These are phyloP conservation scores for Phymanthus crucifer DNA, from an alignment of 92 coral and sea anemone species.

Conservation along the genomic window DNA sequence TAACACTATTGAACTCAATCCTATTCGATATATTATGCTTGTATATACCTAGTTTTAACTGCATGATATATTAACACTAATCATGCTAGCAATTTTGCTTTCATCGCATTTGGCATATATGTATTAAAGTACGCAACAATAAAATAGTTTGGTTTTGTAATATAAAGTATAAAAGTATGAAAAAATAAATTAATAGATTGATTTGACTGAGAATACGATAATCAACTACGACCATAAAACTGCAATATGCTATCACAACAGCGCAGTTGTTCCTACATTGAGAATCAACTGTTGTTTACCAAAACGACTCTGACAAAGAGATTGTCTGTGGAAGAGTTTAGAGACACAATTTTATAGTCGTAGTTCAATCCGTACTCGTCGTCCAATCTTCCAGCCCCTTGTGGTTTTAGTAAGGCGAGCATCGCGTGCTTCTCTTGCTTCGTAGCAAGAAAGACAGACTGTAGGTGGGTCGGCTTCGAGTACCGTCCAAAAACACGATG, in stretches of 20 bases:
- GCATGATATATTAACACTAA: not conserved
- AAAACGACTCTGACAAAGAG: too few relatives aligned
- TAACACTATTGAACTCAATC: not conserved
- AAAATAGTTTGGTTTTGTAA: not conserved
- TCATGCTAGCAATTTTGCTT: not conserved
- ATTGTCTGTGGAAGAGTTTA: too few relatives aligned
- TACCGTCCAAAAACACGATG: constrained; percentile 72
- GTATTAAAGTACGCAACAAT: not conserved
- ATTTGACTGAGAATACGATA: too few relatives aligned
- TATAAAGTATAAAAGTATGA: not conserved
- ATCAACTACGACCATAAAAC: too few relatives aligned
- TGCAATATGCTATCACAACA: too few relatives aligned
- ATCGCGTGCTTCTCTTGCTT: constrained; percentile 80
- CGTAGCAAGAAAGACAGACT: constrained; percentile 86
- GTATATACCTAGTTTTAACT: not conserved
- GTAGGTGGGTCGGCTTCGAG: constrained; percentile 76
- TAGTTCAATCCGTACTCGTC: too few relatives aligned
- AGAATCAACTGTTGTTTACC: too few relatives aligned
- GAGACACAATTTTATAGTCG: too few relatives aligned
- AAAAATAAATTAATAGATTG: constrained; percentile 2
- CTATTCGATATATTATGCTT: not conserved
- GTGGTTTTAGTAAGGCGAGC: constrained; percentile 46
- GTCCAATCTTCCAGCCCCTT: too few relatives aligned
- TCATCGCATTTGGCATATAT: not conserved
- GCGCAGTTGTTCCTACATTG: too few relatives aligned